These are phyloP conservation scores for Phrynosoma blainvillii DNA, from an alignment of 2,113 vertebrate species.

Conservation along the genomic window DNA sequence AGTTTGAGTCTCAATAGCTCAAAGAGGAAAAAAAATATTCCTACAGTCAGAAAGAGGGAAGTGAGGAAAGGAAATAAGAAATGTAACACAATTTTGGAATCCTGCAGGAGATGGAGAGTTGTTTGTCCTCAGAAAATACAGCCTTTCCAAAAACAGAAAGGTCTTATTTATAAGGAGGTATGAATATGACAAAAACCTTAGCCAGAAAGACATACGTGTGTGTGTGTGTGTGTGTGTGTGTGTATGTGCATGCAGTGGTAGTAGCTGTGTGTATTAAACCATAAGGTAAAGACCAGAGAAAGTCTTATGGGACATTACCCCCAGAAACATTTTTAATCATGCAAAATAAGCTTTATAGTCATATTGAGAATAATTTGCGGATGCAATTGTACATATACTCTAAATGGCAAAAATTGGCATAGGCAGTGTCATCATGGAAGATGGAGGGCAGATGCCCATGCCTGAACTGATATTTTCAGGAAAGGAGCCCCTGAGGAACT, in stretches of 20 bases:
- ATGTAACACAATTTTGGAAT: neutral
- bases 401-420: too few relatives aligned
- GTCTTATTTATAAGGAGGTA: neutral
- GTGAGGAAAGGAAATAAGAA: conserved; percentile 27
- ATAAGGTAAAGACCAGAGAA: neutral
- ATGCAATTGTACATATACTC: neutral
- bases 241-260: too few relatives aligned
- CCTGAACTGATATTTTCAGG: too few relatives aligned
- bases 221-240: too few relatives aligned
- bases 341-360: neutral
- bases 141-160: conserved; percentile 14
- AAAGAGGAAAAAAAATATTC: conserved; percentile 23
- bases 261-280: neutral
- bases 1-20: conserved; percentile 25
- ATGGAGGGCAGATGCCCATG: too few relatives aligned
- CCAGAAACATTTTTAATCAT: neutral
- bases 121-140: neutral
- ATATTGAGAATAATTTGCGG: neutral
- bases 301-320: neutral
- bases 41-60: conserved; percentile 9
- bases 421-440: too few relatives aligned
- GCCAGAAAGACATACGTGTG: neutral
- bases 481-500: too few relatives aligned
- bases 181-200: neutral
- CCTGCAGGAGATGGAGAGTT: neutral